A percentile compares a stretch with the other conserved stretches of the same genome.
phyloP scores from a whole-genome alignment of 2,797 vertebrate species.

The Bradypodion pumilum region DNA sequence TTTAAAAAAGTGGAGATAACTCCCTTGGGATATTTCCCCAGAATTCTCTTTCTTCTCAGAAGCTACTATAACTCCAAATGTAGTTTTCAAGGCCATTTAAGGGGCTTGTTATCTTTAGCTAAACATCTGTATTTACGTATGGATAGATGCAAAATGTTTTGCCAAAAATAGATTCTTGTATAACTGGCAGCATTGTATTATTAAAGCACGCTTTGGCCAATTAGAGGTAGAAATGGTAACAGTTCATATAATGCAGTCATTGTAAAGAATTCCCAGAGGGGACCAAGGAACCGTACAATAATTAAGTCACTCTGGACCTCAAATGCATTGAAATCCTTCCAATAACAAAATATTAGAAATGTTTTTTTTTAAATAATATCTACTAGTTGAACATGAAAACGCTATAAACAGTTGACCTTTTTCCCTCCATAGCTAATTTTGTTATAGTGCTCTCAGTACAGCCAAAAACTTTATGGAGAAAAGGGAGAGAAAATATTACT shows the following conservation, averaged over 20 bases:
- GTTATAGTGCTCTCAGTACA: conserved; percentile 71
- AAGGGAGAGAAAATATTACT: conserved; percentile 65
- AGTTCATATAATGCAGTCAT: conserved; percentile 76
- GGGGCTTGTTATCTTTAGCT: conserved; percentile 61
- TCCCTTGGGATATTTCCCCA: conserved; percentile 49
- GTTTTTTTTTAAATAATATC: conserved; percentile 73
- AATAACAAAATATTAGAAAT: conserved; percentile 81
- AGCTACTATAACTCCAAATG: conserved; percentile 62
- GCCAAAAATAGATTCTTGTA: conserved; percentile 71
- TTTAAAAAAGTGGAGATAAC: conserved; percentile 22
- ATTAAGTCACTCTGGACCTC: conserved; percentile 70
- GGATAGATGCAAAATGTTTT: conserved; percentile 68
- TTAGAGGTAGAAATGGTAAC: conserved; percentile 67
- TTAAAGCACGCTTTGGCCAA: conserved; percentile 75
- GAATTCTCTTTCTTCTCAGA: conserved; percentile 49
- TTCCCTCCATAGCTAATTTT: conserved; percentile 69
- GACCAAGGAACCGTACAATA: conserved; percentile 72
- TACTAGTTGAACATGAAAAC: conserved; percentile 77
- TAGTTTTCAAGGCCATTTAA: conserved; percentile 61
- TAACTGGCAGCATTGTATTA: conserved; percentile 73
- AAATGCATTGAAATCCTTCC: conserved; percentile 77
- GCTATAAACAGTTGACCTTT: conserved; percentile 75
- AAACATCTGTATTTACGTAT: conserved; percentile 62
- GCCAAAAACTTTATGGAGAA: conserved; percentile 60
- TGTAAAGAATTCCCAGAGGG: conserved; percentile 76